phyloP scores from a whole-genome alignment of 2,113 vertebrate species.

The Crocuta crocuta region DNA sequence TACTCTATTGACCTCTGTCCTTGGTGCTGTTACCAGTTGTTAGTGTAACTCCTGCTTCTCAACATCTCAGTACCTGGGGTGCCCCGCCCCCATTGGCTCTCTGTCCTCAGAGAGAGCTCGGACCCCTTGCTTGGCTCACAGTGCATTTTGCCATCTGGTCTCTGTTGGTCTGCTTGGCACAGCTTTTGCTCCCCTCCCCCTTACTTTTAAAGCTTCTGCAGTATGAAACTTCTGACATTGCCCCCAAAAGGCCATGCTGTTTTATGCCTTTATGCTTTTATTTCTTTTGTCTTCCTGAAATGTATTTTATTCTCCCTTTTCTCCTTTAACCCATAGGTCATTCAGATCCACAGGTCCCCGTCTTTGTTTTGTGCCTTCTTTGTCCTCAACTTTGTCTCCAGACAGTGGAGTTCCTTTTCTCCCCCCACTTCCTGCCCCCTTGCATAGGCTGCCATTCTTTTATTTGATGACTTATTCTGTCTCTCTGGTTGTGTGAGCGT shows the following conservation, averaged over 20 bases:
- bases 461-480: not conserved
- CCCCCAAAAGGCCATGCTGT: not conserved
- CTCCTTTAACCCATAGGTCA: not conserved
- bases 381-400: not conserved
- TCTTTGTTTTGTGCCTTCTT: not conserved
- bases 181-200: not conserved
- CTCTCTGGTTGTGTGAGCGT: not conserved
- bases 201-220: not conserved
- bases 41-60: not conserved
- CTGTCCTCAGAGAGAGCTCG: fast-evolving
- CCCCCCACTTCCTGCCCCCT: not conserved
- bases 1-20: fast-evolving
- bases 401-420: not conserved
- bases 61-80: not conserved
- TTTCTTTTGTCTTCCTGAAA: not conserved
- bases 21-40: not conserved
- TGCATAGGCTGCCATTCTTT: not conserved
- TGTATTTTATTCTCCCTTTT: not conserved
- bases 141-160: not conserved
- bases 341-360: not conserved
- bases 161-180: not conserved
- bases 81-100: no score
- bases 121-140: not conserved
- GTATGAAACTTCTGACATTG: not conserved
- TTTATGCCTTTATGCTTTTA: not conserved